Conservation (phyloP, 1,140 invertebrate species). For the Anoplophora glabripennis region DNA sequence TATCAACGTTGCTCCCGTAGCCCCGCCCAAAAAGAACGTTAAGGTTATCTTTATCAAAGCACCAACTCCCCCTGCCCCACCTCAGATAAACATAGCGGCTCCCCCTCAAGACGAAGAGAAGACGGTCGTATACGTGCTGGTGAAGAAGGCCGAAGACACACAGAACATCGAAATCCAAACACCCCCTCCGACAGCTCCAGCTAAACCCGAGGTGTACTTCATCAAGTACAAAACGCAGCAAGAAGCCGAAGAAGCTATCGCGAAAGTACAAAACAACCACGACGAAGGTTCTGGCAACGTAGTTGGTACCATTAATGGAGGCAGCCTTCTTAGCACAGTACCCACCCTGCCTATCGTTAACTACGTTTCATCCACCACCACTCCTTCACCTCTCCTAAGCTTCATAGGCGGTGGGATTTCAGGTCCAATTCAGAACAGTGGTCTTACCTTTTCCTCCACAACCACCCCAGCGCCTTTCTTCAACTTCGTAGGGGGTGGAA, state of each 20-base stretch:
- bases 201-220: constrained; percentile 85
- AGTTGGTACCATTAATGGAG: constrained; percentile 2
- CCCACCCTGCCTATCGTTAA: not conserved
- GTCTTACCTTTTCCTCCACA: too few species aligned
- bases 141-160: constrained; percentile 79
- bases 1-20: constrained; percentile 49
- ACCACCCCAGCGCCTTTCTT: too few species aligned
- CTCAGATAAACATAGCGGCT: constrained; percentile 58
- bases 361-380: not conserved
- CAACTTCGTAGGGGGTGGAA: too few species aligned
- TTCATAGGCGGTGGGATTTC: too few species aligned
- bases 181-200: constrained; percentile 70
- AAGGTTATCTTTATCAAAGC: constrained; percentile 89
- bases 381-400: too few species aligned
- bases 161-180: constrained; percentile 74
- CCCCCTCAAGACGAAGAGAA: constrained; percentile 80
- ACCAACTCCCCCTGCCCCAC: constrained; percentile 70
- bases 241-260: constrained; percentile 43
- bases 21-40: constrained; percentile 76
- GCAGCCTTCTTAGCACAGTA: not conserved
- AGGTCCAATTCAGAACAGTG: too few species aligned
- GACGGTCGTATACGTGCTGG: constrained; percentile 84
- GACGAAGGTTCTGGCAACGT: too few species aligned
- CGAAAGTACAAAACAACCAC: not conserved
- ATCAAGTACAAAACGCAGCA: constrained; percentile 84